These are phyloP conservation scores for Prionace glauca DNA, from an alignment of 2,797 vertebrate species.

Conservation along the genomic window DNA sequence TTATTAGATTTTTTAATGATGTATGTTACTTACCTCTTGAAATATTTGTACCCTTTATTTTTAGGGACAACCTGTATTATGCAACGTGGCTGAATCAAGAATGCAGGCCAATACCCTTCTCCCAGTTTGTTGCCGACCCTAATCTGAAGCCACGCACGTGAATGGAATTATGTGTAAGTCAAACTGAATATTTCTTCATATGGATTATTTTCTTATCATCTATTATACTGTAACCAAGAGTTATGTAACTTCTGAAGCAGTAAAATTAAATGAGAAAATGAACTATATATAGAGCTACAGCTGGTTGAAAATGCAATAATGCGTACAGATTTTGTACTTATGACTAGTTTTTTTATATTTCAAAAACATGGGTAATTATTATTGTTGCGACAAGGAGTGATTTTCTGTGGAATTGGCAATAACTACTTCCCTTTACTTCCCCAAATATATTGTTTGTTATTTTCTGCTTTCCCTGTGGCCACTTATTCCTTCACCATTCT, in stretches of 20 bases:
- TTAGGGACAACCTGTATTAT: neutral
- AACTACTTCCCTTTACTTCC: neutral
- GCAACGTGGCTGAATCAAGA: neutral
- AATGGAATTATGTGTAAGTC: neutral
- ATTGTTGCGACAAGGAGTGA: neutral
- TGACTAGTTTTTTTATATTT: neutral
- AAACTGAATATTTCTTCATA: neutral
- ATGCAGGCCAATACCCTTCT: neutral
- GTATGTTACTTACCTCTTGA: neutral
- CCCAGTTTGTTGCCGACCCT: neutral
- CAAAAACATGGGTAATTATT: neutral
- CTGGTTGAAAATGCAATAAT: neutral
- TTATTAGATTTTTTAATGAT: neutral
- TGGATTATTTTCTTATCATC: neutral
- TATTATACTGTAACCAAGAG: neutral
- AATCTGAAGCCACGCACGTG: neutral
- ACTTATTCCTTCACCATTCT: constrained; percentile 1
- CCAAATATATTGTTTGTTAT: neutral
- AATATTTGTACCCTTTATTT: no score
- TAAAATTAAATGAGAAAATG: neutral
- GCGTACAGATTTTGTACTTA: neutral
- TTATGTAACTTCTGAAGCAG: neutral
- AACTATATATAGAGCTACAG: neutral
- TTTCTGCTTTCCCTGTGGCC: constrained; percentile 24
- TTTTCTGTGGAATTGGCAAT: neutral